Evolutionary conservation across 1,140 invertebrate genomes (phyloP).

Genomic region (fruit fly (Drosophila melanogaster)): DNA sequence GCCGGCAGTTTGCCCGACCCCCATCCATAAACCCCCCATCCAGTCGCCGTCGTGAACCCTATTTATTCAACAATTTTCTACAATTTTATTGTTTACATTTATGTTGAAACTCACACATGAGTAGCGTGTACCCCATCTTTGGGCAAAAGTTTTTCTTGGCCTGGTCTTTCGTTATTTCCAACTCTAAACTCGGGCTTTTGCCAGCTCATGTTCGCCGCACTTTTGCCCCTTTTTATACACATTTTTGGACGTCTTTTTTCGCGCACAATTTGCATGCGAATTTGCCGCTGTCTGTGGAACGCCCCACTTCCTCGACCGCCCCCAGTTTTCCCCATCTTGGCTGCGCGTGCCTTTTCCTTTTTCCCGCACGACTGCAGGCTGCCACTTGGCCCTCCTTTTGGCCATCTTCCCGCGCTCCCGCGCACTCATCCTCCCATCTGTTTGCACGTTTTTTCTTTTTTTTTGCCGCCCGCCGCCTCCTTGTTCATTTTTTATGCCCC

Average conservation of each 20-base stretch:
- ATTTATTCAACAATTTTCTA: conserved; percentile 67
- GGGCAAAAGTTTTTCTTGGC: conserved; percentile 65
- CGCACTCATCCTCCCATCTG: conserved; percentile 31
- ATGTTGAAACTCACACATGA: conserved; percentile 55
- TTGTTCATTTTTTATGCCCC: conserved; percentile 81
- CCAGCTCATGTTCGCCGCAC: conserved; percentile 13
- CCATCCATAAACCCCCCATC: not conserved
- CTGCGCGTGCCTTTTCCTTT: conserved; percentile 81
- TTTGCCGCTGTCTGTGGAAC: conserved; percentile 75
- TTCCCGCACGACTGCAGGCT: conserved; percentile 76
- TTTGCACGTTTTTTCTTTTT: conserved; percentile 17
- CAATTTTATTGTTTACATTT: conserved; percentile 83
- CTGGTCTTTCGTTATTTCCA: conserved; percentile 38
- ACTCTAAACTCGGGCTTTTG: conserved; percentile 31
- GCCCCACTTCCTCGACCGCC: not conserved
- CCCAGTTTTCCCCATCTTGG: conserved; percentile 16
- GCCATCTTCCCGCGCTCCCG: not conserved
- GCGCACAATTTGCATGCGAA: conserved; percentile 82
- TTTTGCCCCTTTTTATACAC: conserved; percentile 7
- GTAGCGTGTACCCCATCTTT: conserved; percentile 49
- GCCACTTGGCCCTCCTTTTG: conserved; percentile 16
- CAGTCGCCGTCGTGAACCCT: conserved; percentile 35
- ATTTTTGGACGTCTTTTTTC: conserved; percentile 60
- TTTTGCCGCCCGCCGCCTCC: conserved; percentile 26
- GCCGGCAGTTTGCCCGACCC: conserved; percentile 64